Evolutionary conservation across 2,888 invertebrate genomes (phyloP), one percentile per base, ranked within the genome.

Genomic region (Tetranychus truncatus): DNA sequence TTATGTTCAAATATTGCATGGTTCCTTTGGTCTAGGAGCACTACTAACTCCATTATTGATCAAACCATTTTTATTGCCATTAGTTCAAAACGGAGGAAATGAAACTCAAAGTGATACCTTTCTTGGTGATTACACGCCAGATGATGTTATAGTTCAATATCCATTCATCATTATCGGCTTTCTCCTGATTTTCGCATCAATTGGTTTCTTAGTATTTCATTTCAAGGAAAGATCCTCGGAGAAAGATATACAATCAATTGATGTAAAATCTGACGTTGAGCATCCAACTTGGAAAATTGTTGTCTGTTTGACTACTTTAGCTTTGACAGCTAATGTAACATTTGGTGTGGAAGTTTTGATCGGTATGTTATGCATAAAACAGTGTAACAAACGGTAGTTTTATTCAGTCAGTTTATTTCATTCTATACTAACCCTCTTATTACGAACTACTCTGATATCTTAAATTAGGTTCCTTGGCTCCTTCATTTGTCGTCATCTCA

Each of bases 251-350:
- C 34, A 20, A 21, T 9, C 34, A 69, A 24, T 4, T 11, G 20
- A 69, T 1, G n/a, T 21, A 11, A 69, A 18, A 69, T 6, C 18
- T 69, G 9, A 7, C 7, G 21, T 6, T 21, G 24, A 69, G 1
- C 20, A 24, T 69, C 69, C 69, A 69, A 21, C n/a, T 11, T 69
- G 69, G 69, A 69, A 69, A 69, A 69, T 24, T 24, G 7, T 11
- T 69, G 20, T 21, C 6, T 18, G 20, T 5, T 11, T 21, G 8
- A 6, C 6, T 6, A 4, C 69, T 20, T 18, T 69, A 6, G 69
- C 69, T 8, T 20, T 69, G 18, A 20, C n/a, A 20, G 69, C 69
- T 1, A 20, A 69, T 69, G n/a, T 11, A 18, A 24, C 69, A 20
- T 69, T 69, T 69, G 69, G 69, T 1, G 69, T 69, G 11, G 69